Conservation (phyloP, 2,888 invertebrate species). For the Metalampra italica region DNA sequence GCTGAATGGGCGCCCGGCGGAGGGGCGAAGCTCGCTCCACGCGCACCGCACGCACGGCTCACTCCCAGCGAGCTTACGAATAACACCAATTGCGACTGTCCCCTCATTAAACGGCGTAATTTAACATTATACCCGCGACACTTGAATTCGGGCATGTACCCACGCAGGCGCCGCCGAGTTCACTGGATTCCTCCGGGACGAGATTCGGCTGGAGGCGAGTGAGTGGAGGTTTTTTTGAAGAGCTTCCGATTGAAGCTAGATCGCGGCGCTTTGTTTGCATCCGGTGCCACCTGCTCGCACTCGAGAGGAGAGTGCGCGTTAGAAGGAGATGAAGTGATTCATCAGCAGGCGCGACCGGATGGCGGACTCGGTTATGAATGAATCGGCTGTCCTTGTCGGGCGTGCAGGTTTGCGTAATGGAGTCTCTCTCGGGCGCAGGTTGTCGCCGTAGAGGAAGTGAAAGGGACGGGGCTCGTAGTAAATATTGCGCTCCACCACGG, state of each 20-base stretch:
- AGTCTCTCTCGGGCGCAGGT: constrained; percentile 64
- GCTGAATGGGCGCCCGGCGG: constrained; percentile 68
- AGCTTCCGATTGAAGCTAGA: constrained; percentile 66
- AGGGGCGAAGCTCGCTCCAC: constrained; percentile 70
- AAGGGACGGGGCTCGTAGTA: constrained; percentile 77
- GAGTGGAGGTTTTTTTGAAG: constrained; percentile 50
- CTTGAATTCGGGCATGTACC: constrained; percentile 29
- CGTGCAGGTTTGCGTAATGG: constrained; percentile 35
- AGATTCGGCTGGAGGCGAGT: constrained; percentile 37
- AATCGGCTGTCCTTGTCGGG: constrained; percentile 64
- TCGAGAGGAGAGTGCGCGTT: constrained; percentile 59
- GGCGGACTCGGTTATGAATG: constrained; percentile 77
- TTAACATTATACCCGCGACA: constrained; percentile 37
- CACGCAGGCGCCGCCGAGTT: constrained; percentile 19
- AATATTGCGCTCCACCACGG: constrained; percentile 69
- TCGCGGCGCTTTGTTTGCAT: constrained; percentile 57
- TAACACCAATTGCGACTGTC: constrained; percentile 69
- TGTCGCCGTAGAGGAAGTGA: constrained; percentile 76
- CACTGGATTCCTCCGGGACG: constrained; percentile 27
- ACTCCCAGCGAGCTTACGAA: constrained; percentile 69
- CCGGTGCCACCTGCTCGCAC: constrained; percentile 76
- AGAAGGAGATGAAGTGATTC: constrained; percentile 75
- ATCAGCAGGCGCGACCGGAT: constrained; percentile 68
- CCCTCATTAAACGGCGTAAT: constrained; percentile 48
- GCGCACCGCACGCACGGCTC: constrained; percentile 35